A percentile compares a stretch with the other conserved stretches of the same genome.
Conservation (phyloP, 2,113 vertebrate genomes). For the Pseudopipra pipra region DNA sequence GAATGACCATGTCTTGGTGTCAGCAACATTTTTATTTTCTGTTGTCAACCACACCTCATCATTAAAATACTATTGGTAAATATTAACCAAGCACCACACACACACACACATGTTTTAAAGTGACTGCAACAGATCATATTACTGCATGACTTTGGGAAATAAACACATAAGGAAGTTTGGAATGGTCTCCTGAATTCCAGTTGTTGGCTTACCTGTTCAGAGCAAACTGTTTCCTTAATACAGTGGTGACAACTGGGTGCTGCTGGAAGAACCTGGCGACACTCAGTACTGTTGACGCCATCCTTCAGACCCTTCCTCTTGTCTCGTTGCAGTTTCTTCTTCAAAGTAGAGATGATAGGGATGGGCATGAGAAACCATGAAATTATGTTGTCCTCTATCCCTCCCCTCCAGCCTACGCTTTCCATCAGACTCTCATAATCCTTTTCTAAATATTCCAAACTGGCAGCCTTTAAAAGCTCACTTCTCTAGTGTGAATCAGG, state of each 20-base stretch:
- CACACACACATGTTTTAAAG: neutral
- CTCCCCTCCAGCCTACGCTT: neutral
- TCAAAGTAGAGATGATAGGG: neutral
- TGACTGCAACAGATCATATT: neutral
- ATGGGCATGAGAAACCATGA: neutral
- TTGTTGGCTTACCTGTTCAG: neutral
- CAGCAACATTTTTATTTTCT: neutral
- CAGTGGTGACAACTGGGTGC: rapidly evolving
- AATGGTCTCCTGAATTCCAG: neutral
- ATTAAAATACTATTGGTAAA: neutral
- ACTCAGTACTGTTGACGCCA: neutral
- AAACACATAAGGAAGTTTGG: neutral
- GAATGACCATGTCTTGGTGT: neutral
- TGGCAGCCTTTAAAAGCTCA: neutral
- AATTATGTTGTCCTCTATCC: neutral
- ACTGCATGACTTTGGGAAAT: neutral
- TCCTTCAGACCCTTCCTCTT: neutral
- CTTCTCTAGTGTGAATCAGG: neutral
- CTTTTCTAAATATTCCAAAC: neutral
- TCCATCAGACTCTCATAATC: neutral
- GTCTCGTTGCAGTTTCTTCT: neutral
- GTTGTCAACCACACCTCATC: neutral
- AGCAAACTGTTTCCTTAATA: neutral
- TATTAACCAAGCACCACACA: neutral
- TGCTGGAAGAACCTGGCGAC: neutral